Conservation (phyloP, 2,888 invertebrate genomes). For the Epinotia nisella region DNA sequence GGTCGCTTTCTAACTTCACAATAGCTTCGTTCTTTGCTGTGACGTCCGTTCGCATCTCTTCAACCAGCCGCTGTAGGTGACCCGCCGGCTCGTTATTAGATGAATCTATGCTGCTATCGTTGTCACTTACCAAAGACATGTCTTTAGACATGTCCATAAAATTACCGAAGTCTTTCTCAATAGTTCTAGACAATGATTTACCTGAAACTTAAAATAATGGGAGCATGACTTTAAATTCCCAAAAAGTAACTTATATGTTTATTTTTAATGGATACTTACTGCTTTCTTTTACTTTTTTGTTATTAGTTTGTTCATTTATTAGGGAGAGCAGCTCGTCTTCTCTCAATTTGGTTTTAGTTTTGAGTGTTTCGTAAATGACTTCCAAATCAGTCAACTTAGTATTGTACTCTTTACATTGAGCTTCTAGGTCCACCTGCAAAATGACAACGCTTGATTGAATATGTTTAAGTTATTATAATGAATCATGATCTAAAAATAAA, state of each 20-base stretch:
- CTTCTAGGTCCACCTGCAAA: constrained; percentile 64
- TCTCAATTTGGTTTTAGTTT: constrained; percentile 78
- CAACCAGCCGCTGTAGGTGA: constrained; percentile 53
- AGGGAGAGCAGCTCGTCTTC: constrained; percentile 83
- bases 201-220: constrained; percentile 52
- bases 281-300: constrained; percentile 55
- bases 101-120: constrained; percentile 60
- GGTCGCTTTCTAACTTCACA: constrained; percentile 62
- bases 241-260: neutral
- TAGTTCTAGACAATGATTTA: constrained; percentile 52
- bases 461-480: neutral
- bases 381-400: constrained; percentile 77
- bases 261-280: constrained; percentile 55
- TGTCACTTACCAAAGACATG: constrained; percentile 69
- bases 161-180: constrained; percentile 57
- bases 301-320: constrained; percentile 67
- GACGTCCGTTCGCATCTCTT: constrained; percentile 61
- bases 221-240: constrained; percentile 26
- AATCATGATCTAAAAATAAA: neutral
- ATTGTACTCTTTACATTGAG: constrained; percentile 58
- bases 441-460: constrained; percentile 13
- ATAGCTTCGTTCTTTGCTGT: constrained; percentile 60
- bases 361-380: constrained; percentile 80
- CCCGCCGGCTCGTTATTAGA: constrained; percentile 53
- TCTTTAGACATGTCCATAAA: constrained; percentile 72